Percentiles rank a stretch among this genome's conserved stretches.
These are phyloP conservation scores for Prunella fulvescens DNA, from an alignment of 2,113 vertebrate species.

Conservation along the genomic window DNA sequence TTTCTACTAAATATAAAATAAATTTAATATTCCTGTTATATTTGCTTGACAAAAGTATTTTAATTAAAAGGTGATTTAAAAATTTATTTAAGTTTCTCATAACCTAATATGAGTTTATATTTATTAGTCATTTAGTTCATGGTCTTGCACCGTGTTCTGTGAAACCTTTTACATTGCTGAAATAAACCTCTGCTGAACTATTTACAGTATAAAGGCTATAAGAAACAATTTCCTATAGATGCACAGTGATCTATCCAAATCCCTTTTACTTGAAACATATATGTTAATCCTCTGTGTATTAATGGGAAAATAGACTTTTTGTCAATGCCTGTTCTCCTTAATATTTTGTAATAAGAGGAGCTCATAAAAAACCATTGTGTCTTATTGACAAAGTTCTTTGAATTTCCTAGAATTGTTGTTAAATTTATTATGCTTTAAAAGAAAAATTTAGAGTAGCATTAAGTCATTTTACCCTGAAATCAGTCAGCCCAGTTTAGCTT, in stretches of 20 bases:
- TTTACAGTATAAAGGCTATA: background rate
- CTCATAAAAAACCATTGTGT: background rate
- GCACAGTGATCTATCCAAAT: background rate
- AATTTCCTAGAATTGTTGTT: background rate
- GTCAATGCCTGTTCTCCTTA: background rate
- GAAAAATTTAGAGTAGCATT: background rate
- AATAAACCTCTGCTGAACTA: background rate
- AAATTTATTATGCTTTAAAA: background rate
- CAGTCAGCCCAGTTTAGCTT: background rate
- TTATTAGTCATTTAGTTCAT: background rate
- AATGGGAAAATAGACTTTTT: background rate
- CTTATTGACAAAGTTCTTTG: background rate
- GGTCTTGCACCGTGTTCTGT: background rate
- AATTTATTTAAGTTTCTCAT: too few relatives aligned
- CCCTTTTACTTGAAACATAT: background rate
- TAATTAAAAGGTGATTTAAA: too few relatives aligned
- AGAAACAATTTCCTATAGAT: background rate
- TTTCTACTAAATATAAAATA: too few relatives aligned
- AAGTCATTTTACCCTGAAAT: background rate
- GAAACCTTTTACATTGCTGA: background rate
- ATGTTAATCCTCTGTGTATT: background rate
- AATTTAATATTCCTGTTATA: too few relatives aligned
- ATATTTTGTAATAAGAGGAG: background rate
- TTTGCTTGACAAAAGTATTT: too few relatives aligned
- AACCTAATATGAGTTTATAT: too few relatives aligned